Evolutionary conservation across 2,797 vertebrate species (phyloP), one percentile per base, ranked within the genome.

Genomic region (Gallinago stenura): DNA sequence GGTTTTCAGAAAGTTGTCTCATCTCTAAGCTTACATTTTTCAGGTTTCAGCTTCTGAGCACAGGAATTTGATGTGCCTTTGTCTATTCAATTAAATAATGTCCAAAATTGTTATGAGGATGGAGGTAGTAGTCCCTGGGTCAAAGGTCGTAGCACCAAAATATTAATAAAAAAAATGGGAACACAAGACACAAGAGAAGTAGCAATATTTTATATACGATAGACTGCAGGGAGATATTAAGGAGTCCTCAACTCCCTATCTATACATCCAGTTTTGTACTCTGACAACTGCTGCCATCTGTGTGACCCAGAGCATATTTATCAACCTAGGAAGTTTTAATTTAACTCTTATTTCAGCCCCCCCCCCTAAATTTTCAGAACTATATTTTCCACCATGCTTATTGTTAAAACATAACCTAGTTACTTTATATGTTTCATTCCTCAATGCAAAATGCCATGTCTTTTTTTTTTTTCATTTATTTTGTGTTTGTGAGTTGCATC

Each of bases 401-500:
- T 57, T 91, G 70, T 90, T 80, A 79, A 15, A 93, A 58, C 37
- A 77, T 77, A 93, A 72, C 76, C 25, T 83, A 82, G 35, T 89
- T 86, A 82, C 35, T 91, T 91, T 39, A 70, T 53, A 75, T 53
- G 35, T 45, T 89, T 92, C 61, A 31, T 45, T 93, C 39, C 56
- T 80, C 80, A 60, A 25, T 77, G 56, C 51, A 87, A 93, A 95
- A 69, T 56, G 18, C 16, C 56, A 68, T 13, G 12, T 45, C 11
- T 66, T 37, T 37, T 65, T 5, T 56, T 16, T 7, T 58, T 41
- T 61, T 17, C 31, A 53, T 96, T 88, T 91, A 93, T 95, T 94
- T 91, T 66, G n/a, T 94, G n/a, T 93, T 86, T 84, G 41, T 79
- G 75, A 95, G 41, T 35, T 87, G 71, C 87, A 68, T 76, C 90